phyloP scores from a whole-genome alignment of 1,140 invertebrate genomes.

The Propsilocerus akamusi region DNA sequence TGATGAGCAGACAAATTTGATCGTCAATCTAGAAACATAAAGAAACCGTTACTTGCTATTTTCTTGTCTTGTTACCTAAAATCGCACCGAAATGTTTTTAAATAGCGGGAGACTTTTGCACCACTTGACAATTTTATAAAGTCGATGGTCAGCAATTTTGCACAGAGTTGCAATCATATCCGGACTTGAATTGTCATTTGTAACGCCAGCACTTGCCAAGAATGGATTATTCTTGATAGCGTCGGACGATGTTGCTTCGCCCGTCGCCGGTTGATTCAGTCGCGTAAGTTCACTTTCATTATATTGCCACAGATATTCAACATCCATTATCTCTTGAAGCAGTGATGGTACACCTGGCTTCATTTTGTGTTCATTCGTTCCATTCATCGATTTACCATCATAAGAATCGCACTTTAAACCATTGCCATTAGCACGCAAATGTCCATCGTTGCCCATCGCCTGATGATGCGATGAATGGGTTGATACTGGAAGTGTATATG shows the following conservation, averaged over 20 bases:
- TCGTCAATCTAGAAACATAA: slow-evolving; percentile 61
- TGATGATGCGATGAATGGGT: slow-evolving; percentile 19
- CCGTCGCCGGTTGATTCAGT: slow-evolving; percentile 26
- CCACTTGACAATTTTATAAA: slow-evolving; percentile 98
- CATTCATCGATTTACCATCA: not conserved
- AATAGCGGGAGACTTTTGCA: slow-evolving; percentile 93
- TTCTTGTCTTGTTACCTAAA: not conserved
- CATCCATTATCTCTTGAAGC: slow-evolving; percentile 78
- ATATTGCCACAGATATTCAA: slow-evolving; percentile 85
- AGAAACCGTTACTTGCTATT: not conserved
- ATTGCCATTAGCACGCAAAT: not conserved
- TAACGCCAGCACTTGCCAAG: slow-evolving; percentile 37
- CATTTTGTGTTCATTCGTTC: not conserved
- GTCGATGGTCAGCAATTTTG: slow-evolving; percentile 82
- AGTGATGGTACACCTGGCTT: slow-evolving; percentile 9
- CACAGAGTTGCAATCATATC: slow-evolving; percentile 77
- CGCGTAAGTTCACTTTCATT: slow-evolving; percentile 47
- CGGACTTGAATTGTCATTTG: slow-evolving; percentile 45
- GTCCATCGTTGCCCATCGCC: not conserved
- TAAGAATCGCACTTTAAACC: not conserved
- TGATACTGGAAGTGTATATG: slow-evolving; percentile 62
- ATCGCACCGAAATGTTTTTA: slow-evolving; percentile 76
- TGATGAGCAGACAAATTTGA: slow-evolving; percentile 89
- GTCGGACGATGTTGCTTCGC: slow-evolving; percentile 17
- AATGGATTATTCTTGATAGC: slow-evolving; percentile 32